Evolutionary conservation across 1,140 invertebrate genomes (phyloP), one percentile per base, ranked within the genome.

Genomic region (Leptoteleia sp.): DNA sequence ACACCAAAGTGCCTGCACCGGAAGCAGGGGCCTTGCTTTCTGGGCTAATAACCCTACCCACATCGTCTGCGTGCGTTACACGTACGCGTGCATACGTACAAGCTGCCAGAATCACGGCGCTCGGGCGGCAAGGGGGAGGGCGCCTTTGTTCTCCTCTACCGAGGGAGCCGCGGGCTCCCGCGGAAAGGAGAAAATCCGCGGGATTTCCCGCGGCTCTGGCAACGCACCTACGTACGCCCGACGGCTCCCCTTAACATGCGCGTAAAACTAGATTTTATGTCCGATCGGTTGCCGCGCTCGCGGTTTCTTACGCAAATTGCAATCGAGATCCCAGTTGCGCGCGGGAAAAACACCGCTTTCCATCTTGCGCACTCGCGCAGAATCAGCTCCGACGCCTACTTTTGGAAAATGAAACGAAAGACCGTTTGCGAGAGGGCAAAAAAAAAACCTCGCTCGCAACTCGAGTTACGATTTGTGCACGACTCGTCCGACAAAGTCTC

Each of bases 1-100:
- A 83, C 77, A 85, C 85, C 82, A 82, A 88, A 87, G 85, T 88
- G 85, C 83, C 83, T 85, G 80, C 87, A 89, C 88, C 88, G 88
- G 88, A 89, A 89, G 85, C 83, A 83, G 85, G 85, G 87, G 85
- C 87, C 88, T 88, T 88, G 87, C 88, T 88, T 89, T 89, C 88
- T 89, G 88, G 86, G 87, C 88, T 89, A 89, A 89, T 89, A 89
- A 89, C 88, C 88, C 85, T 88, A 87, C 81, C 82, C 84, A 85
- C 87, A 85, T 85, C 85, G 83, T 84, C 82, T 86, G 77, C 77
- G 81, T 83, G 80, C 81, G 38, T 64, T 67, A 59, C 57, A 71
- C 67, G 77, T 80, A 78, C 79, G 62, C 81, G 78, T 78, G 59
- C 70, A 72, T 62, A 33, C 50, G 29, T 47, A 38, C 45, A 16